Evolutionary conservation across 2,113 vertebrate genomes (phyloP), one percentile per base, ranked within the genome.

Genomic region (Agelaius tricolor): DNA sequence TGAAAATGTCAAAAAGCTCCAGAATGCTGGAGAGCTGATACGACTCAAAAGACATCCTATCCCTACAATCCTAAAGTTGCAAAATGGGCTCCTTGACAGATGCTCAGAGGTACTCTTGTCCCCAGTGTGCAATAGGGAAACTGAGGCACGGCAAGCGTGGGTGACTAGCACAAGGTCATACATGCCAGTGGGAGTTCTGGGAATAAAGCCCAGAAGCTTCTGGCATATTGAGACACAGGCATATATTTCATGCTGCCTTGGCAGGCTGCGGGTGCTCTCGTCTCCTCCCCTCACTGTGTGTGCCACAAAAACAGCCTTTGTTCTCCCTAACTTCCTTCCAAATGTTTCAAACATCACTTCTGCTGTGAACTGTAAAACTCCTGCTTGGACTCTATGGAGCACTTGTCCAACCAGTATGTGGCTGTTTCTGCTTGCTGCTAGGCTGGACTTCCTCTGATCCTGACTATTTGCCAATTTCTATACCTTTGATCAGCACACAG

Each of bases 191-290:
- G 96, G 95, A 96, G 91, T 95, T 91, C 91, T 96, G 91, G 94
- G 94, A 97, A 96, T 66, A 84, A 66, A 93, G 95, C 96, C 95
- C 94, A 96, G 93, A 96, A 94, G 62, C 35, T 93, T 94, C 68
- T 96, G 93, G 85, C 71, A n/a, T 62, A 81, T 66, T 77, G 91
- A 94, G 90, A 91, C 88, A 96, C 63, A 96, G 63, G 63, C 90
- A 87, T 63, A 77, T 74, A 91, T 91, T 90, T 96, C 93, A 96
- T 90, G 35, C 63, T 0, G 63, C 78, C 82, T 83, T 96, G 91
- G 94, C 94, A 95, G 81, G 68, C 87, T 85, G 67, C 0, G 39
- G 91, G 54, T 72, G 78, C 81, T 91, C 91, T 94, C 31, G 78
- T 89, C 75, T 95, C 83, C 92, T 88, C 87, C 87, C 61, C 26